A percentile compares a stretch with the other conserved stretches of the same genome.
Conservation (phyloP, 2,888 invertebrate species). For the Nudaria mundana region DNA sequence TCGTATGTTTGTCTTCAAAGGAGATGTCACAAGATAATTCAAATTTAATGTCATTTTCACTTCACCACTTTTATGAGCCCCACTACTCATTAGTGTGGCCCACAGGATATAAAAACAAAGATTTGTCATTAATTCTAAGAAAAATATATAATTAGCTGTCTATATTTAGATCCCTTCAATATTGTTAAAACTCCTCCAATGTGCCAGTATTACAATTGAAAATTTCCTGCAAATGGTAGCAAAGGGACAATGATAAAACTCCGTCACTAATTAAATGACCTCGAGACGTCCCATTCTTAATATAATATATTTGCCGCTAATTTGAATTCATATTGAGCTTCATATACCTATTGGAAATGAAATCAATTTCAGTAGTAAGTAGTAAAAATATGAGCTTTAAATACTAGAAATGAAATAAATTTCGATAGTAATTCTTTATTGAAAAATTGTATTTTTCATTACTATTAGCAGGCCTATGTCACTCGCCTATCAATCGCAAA, state of each 20-base stretch:
- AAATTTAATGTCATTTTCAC: constrained; percentile 51
- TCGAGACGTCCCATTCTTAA: constrained; percentile 69
- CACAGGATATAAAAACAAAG: constrained; percentile 31
- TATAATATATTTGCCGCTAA: constrained; percentile 78
- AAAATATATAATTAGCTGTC: constrained; percentile 38
- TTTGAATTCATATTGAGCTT: constrained; percentile 64
- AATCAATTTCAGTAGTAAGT: constrained; percentile 46
- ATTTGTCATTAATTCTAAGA: constrained; percentile 23
- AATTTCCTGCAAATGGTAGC: constrained; percentile 63
- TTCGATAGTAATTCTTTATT: no score
- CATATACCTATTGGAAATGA: constrained; percentile 56
- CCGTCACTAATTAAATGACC: constrained; percentile 77
- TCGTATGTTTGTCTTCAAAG: constrained; percentile 67
- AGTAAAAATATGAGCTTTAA: no score
- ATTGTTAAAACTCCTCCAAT: constrained; percentile 71
- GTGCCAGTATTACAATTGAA: constrained; percentile 63
- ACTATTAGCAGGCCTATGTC: no score
- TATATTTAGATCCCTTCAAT: constrained; percentile 52
- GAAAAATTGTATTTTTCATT: no score
- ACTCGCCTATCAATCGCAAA: no score
- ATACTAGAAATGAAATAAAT: no score
- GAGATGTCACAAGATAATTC: constrained; percentile 57
- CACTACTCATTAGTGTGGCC: constrained; percentile 34
- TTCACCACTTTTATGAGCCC: constrained; percentile 37
- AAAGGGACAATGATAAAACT: constrained; percentile 75